These are phyloP conservation scores for Andrena camellia DNA, from an alignment of 2,888 invertebrate species.

Conservation along the genomic window DNA sequence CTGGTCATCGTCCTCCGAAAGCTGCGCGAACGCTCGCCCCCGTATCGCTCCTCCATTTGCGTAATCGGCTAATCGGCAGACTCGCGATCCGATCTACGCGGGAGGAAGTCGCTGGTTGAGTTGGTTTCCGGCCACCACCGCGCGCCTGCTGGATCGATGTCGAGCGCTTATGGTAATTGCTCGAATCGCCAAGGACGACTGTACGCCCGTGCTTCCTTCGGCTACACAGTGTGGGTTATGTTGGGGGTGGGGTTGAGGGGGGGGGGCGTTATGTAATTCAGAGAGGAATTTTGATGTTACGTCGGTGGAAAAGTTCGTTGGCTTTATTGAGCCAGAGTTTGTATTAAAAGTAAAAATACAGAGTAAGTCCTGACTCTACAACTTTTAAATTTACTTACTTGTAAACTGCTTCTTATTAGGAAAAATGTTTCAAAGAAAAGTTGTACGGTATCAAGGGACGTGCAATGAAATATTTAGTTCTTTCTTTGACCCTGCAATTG, in stretches of 20 bases:
- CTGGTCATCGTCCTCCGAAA: slow-evolving; percentile 49
- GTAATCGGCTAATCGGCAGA: background rate
- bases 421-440: too few relatives aligned
- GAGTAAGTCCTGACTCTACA: too few relatives aligned
- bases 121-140: background rate
- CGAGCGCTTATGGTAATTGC: background rate
- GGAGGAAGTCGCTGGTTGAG: slow-evolving; percentile 25
- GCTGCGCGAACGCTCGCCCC: background rate
- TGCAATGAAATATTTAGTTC: too few relatives aligned
- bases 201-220: background rate
- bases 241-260: background rate
- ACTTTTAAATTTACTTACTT: too few relatives aligned
- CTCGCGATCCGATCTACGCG: background rate
- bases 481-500: too few relatives aligned
- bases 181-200: background rate
- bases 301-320: too few relatives aligned
- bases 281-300: too few relatives aligned
- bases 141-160: background rate
- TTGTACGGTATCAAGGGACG: too few relatives aligned
- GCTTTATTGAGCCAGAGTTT: too few relatives aligned
- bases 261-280: background rate
- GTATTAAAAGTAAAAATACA: too few relatives aligned
- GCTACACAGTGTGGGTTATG: background rate
- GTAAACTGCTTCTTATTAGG: too few relatives aligned
- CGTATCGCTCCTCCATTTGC: background rate